These are phyloP conservation scores for Aspiorhynchus laticeps DNA, from an alignment of 2,113 vertebrate genomes.

Conservation along the genomic window DNA sequence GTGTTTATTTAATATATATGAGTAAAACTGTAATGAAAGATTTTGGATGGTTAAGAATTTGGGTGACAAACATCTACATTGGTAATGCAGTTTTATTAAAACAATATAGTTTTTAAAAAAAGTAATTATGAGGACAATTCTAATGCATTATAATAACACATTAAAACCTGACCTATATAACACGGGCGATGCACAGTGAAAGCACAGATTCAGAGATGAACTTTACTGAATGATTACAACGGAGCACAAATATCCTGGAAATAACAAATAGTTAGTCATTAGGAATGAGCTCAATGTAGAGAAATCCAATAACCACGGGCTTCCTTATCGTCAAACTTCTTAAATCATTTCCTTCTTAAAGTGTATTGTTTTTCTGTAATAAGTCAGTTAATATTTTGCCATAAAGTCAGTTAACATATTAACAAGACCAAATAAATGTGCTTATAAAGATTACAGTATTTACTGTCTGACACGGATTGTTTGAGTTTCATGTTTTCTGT, in stretches of 20 bases:
- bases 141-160: not conserved
- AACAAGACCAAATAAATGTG: not conserved
- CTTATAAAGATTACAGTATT: not conserved
- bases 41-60: not conserved
- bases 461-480: not conserved
- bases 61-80: not conserved
- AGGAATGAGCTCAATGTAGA: not conserved
- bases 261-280: not conserved
- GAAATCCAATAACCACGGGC: not conserved
- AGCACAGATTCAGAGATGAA: not conserved
- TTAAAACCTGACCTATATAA: not conserved
- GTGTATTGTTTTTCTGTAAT: not conserved
- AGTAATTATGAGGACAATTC: not conserved
- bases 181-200: not conserved
- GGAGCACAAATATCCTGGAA: not conserved
- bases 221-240: no score
- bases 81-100: not conserved
- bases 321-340: not conserved
- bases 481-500: not conserved
- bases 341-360: not conserved
- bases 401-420: not conserved
- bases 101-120: not conserved
- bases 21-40: not conserved
- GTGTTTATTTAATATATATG: not conserved
- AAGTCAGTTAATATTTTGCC: not conserved